phyloP scores from a whole-genome alignment of 2,797 vertebrate species.

The Anguilla obscura region DNA sequence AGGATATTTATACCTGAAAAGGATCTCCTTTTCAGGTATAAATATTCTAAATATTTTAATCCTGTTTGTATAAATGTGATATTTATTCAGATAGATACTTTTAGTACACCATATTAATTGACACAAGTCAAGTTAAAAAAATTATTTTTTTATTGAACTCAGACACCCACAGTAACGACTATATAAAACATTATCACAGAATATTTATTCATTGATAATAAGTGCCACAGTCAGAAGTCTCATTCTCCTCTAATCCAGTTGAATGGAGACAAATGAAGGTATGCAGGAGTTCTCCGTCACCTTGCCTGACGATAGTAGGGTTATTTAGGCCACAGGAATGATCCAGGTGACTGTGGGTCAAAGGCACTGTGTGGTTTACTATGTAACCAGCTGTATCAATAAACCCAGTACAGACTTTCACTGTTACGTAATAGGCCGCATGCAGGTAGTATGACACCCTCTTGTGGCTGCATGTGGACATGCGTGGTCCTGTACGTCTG shows the following conservation, averaged over 20 bases:
- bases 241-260: neutral
- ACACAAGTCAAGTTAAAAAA: neutral
- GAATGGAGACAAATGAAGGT: neutral
- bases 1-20: too few relatives aligned
- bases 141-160: neutral
- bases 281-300: neutral
- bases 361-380: slow-evolving; percentile 47
- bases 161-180: neutral
- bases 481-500: neutral
- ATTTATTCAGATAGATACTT: neutral
- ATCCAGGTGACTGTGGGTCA: slow-evolving; percentile 51
- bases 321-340: slow-evolving; percentile 50
- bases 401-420: slow-evolving; percentile 13
- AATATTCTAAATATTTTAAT: neutral
- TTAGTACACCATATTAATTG: neutral
- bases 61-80: neutral
- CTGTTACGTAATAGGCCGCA: slow-evolving; percentile 19
- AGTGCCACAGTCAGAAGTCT: neutral
- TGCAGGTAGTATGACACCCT: slow-evolving; percentile 8
- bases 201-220: neutral
- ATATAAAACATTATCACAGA: neutral
- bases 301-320: neutral
- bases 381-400: slow-evolving; percentile 37
- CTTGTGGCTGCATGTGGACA: slow-evolving; percentile 24
- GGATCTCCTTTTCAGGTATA: neutral